phyloP scores from a whole-genome alignment of 2,888 invertebrate species.

The Volucella inanis region DNA sequence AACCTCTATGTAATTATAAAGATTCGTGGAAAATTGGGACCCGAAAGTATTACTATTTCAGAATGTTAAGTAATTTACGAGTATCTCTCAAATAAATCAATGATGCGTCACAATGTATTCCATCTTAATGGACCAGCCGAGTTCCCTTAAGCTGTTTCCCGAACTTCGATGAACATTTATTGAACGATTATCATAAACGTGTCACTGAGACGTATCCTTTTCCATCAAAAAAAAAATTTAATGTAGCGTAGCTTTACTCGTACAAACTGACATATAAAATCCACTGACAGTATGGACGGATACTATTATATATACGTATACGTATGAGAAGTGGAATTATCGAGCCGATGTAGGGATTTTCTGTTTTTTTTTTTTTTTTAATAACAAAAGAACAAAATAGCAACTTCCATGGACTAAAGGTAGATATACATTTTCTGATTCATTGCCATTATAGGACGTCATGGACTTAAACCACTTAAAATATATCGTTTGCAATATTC shows the following conservation, averaged over 20 bases:
- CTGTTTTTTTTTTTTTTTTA: too few species aligned
- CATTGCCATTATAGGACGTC: conserved; percentile 26
- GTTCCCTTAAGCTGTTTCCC: conserved; percentile 3
- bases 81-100: background rate
- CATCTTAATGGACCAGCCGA: background rate
- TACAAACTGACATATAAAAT: conserved; percentile 14
- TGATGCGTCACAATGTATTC: background rate
- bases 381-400: background rate
- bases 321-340: background rate
- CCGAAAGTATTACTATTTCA: background rate
- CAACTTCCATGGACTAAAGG: background rate
- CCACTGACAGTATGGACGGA: background rate
- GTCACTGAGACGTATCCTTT: conserved; percentile 42
- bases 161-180: conserved; percentile 34
- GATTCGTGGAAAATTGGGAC: background rate
- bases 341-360: conserved; percentile 29
- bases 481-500: conserved; percentile 43
- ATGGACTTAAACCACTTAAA: conserved; percentile 22
- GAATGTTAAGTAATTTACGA: conserved; percentile 9
- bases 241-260: conserved; percentile 5
- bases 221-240: conserved; percentile 18
- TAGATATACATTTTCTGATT: conserved; percentile 21
- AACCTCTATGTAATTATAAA: background rate
- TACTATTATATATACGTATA: background rate
- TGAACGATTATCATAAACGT: conserved; percentile 54